These are phyloP conservation scores for Aphis craccivora DNA, from an alignment of 1,140 invertebrate species.

Conservation along the genomic window DNA sequence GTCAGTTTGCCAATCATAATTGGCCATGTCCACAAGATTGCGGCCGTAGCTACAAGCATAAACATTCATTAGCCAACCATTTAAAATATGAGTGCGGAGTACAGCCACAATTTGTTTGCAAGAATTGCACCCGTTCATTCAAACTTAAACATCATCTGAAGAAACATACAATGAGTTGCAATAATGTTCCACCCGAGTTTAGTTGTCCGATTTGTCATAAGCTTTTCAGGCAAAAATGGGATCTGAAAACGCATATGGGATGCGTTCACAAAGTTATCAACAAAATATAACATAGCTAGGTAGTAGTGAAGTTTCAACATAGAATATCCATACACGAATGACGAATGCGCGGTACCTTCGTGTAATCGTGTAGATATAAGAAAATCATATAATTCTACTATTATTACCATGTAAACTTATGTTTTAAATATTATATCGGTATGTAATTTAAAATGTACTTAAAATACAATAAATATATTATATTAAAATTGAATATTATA, in stretches of 20 bases:
- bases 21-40: constrained; percentile 61
- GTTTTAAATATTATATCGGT: no score
- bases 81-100: constrained; percentile 64
- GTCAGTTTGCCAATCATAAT: not conserved
- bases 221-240: constrained; percentile 65
- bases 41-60: constrained; percentile 63
- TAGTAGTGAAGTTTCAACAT: no score
- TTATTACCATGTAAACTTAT: no score
- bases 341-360: no score
- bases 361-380: not conserved
- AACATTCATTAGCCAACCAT: constrained; percentile 63
- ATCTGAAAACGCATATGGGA: constrained; percentile 61
- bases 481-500: no score
- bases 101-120: constrained; percentile 61
- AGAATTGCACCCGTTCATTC: constrained; percentile 51
- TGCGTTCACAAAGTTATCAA: constrained; percentile 59
- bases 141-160: constrained; percentile 55
- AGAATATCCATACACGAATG: no score
- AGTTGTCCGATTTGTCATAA: constrained; percentile 73
- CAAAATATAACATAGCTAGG: no score
- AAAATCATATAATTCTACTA: not conserved
- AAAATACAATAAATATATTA: no score
- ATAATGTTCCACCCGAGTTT: constrained; percentile 62
- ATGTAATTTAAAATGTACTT: no score
- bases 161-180: constrained; percentile 52